These are phyloP conservation scores for Larimichthys polyactis DNA, from an alignment of 2,113 vertebrate species.

Conservation along the genomic window DNA sequence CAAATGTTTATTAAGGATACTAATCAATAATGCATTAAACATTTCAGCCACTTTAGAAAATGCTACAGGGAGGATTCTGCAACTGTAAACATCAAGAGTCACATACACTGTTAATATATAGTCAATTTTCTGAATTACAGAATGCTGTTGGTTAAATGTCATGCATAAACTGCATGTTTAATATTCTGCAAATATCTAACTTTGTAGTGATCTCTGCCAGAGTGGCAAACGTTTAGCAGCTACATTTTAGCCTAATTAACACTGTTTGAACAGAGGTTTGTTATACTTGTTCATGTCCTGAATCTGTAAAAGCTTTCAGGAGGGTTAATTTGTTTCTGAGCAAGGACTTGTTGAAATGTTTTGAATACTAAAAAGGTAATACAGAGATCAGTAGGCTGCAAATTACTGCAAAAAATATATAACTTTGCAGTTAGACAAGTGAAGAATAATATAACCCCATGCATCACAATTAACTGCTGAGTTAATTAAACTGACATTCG, in stretches of 20 bases:
- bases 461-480: not conserved
- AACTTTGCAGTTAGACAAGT: not conserved
- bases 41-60: slow-evolving; percentile 23
- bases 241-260: slow-evolving; percentile 20
- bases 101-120: slow-evolving; percentile 16
- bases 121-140: slow-evolving; percentile 17
- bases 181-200: slow-evolving; percentile 5
- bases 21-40: slow-evolving; percentile 47
- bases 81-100: not conserved
- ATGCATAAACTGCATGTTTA: not conserved
- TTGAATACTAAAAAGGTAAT: not conserved
- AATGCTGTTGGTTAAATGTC: not conserved
- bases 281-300: not conserved
- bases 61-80: slow-evolving; percentile 1
- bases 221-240: slow-evolving; percentile 3
- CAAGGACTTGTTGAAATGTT: not conserved
- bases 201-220: not conserved
- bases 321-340: slow-evolving; percentile 15
- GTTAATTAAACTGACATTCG: slow-evolving; percentile 30
- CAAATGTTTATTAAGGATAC: slow-evolving; percentile 2
- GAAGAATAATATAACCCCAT: no score
- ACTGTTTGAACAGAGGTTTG: not conserved
- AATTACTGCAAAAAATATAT: not conserved
- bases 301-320: not conserved
- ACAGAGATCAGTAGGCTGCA: not conserved